These are phyloP conservation scores for Brachynemurus nebulosus DNA, from an alignment of 2,888 invertebrate species.

Conservation along the genomic window DNA sequence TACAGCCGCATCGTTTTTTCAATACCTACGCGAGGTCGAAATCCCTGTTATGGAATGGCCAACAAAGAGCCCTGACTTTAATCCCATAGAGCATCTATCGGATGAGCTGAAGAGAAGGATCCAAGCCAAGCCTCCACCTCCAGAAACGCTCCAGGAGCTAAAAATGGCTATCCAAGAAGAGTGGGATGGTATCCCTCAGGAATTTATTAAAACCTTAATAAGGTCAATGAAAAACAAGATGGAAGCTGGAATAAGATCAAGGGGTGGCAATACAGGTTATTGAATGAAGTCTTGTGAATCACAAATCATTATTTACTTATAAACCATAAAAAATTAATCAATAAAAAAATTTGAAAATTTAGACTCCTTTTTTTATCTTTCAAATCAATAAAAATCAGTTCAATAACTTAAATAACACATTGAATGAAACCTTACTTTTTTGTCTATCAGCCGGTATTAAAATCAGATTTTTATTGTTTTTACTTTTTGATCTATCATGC, in stretches of 20 bases:
- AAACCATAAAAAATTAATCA: too few relatives aligned
- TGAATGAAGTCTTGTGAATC: too few relatives aligned
- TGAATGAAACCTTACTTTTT: too few relatives aligned
- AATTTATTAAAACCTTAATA: conserved; percentile 12
- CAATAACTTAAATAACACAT: too few relatives aligned
- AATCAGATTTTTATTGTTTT: too few relatives aligned
- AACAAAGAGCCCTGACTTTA: conserved; percentile 20
- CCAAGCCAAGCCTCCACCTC: conserved; percentile 1
- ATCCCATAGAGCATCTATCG: conserved; percentile 19
- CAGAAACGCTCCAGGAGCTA: conserved; percentile 10
- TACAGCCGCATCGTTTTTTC: conserved; percentile 8
- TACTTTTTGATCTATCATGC: too few relatives aligned
- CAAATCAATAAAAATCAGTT: too few relatives aligned
- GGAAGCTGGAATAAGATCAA: conserved; percentile 14
- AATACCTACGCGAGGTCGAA: conserved; percentile 9
- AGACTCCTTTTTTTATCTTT: too few relatives aligned
- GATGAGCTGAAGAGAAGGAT: conserved; percentile 15
- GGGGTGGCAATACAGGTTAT: conserved; percentile 14
- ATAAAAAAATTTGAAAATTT: too few relatives aligned
- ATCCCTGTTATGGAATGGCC: conserved; percentile 15
- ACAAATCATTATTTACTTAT: too few relatives aligned
- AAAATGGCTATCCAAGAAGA: conserved; percentile 12
- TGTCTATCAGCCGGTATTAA: too few relatives aligned
- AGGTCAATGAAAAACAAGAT: conserved; percentile 14
- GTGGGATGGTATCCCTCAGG: conserved; percentile 14